Evolutionary conservation across 2,797 vertebrate species (phyloP).

Genomic region (Cynodonichthys magdalenae): DNA sequence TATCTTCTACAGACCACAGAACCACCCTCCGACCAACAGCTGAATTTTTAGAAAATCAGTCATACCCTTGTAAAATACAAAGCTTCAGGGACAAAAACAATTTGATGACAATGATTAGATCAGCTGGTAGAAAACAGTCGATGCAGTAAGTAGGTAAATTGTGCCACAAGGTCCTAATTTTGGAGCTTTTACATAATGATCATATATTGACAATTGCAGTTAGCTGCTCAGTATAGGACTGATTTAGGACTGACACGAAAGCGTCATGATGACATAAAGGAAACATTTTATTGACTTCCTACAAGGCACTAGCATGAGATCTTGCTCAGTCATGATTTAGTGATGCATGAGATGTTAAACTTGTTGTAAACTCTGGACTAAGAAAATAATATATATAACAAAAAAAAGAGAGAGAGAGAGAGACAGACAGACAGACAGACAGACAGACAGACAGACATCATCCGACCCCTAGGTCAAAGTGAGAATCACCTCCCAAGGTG

Average conservation of each 20-base stretch:
- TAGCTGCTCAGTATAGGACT: neutral
- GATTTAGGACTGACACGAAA: neutral
- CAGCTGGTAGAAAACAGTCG: neutral
- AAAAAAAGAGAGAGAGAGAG: no score
- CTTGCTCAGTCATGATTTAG: neutral
- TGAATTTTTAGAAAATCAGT: no score
- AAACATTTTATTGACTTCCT: neutral
- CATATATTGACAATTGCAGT: neutral
- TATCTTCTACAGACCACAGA: no score
- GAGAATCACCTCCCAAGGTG: no score
- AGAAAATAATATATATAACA: no score
- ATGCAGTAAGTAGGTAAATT: neutral
- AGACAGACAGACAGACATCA: no score
- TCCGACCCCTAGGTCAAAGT: no score
- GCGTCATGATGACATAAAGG: neutral
- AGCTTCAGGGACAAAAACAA: neutral
- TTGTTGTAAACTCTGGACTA: neutral
- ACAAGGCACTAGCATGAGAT: neutral
- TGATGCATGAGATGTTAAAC: neutral
- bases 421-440: no score
- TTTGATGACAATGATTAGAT: neutral
- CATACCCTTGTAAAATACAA: neutral
- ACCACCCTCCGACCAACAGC: no score
- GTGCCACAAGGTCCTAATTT: neutral
- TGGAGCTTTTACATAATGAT: neutral